phyloP scores from a whole-genome alignment of 2,888 invertebrate species.

The Endomychus coccineus region DNA sequence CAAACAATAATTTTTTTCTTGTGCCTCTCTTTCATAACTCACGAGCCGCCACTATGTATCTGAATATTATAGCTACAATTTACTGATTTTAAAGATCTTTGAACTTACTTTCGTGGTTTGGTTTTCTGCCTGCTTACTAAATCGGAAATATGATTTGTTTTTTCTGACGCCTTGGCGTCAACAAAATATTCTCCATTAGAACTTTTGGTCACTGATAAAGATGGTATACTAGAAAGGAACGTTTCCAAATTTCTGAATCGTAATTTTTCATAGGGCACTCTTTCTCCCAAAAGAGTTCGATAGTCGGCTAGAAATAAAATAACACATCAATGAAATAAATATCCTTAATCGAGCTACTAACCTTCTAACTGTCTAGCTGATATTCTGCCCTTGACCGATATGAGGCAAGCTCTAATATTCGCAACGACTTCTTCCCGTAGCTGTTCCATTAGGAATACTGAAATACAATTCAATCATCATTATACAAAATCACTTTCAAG shows the following conservation, averaged over 20 bases:
- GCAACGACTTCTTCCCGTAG: conserved; percentile 26
- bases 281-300: conserved; percentile 53
- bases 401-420: conserved; percentile 29
- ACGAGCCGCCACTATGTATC: too few relatives aligned
- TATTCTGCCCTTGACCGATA: conserved; percentile 31
- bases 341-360: conserved; percentile 21
- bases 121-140: conserved; percentile 39
- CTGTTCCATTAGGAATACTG: conserved; percentile 27
- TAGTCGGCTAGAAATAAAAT: conserved; percentile 51
- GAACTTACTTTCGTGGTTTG: conserved; percentile 9
- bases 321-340: conserved; percentile 2
- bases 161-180: conserved; percentile 51
- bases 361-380: conserved; percentile 30
- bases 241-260: conserved; percentile 55
- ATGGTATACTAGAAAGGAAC: conserved; percentile 52
- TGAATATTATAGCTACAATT: too few relatives aligned
- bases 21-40: too few relatives aligned
- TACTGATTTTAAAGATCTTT: too few relatives aligned
- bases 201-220: conserved; percentile 48
- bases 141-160: conserved; percentile 53
- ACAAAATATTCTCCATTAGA: conserved; percentile 50
- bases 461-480: too few relatives aligned
- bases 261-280: conserved; percentile 54
- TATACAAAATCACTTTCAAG: too few relatives aligned
- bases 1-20: too few relatives aligned